Conservation (phyloP, 2,888 invertebrate genomes). For the Glomeris marginata region DNA sequence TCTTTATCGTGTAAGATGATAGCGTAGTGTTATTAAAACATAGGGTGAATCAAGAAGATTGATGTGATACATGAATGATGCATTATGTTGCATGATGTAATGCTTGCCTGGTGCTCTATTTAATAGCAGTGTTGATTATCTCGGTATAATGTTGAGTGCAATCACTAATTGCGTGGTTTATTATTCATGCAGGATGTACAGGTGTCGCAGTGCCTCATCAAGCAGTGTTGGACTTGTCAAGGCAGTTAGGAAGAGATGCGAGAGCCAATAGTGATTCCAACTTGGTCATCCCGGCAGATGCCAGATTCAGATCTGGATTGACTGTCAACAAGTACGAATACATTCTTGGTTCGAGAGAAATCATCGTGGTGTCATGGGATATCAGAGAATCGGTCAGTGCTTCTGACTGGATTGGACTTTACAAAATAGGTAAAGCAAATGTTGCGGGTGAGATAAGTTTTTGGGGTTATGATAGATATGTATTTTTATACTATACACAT, state of each 20-base stretch:
- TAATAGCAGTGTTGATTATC: too few species aligned
- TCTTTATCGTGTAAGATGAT: too few species aligned
- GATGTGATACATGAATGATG: too few species aligned
- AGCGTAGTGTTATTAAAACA: too few species aligned
- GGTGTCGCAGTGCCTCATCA: constrained; percentile 3
- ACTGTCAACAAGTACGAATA: constrained; percentile 26
- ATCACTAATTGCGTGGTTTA: background rate
- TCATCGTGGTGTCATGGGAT: constrained; percentile 29
- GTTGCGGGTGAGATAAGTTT: background rate
- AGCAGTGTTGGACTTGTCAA: constrained; percentile 3
- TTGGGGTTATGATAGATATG: too few species aligned
- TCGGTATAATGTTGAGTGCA: background rate
- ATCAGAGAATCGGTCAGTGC: constrained; percentile 28
- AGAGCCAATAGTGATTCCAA: constrained; percentile 15
- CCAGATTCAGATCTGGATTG: constrained; percentile 23
- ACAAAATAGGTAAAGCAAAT: constrained; percentile 25
- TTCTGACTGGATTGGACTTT: constrained; percentile 33
- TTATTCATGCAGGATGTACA: background rate
- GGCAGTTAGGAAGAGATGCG: constrained; percentile 5
- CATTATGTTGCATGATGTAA: too few species aligned
- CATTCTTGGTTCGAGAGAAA: constrained; percentile 21
- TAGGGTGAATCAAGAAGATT: too few species aligned
- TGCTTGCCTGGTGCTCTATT: too few species aligned
- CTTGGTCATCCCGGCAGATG: constrained; percentile 8
- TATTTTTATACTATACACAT: too few species aligned